Evolutionary conservation across 2,888 invertebrate species (phyloP), one percentile per base, ranked within the genome.

Genomic region (Dione vanillae): DNA sequence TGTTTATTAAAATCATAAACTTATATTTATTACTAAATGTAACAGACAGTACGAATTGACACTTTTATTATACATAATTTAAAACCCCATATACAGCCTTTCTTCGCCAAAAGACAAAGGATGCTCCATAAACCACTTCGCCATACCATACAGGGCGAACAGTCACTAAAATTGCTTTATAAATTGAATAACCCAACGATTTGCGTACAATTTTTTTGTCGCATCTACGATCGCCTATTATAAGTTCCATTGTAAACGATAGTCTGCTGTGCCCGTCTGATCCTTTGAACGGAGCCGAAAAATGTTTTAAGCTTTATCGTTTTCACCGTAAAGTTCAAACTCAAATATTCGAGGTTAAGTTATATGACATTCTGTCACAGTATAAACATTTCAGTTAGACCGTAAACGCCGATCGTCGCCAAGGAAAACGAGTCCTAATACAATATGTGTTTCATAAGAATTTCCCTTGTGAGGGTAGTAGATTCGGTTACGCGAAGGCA

Each of bases 311-410:
- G 85, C 91, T 83, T 81, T 89, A 81, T 77, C 78, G 52, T 76
- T 75, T 77, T 19, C 78, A 75, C 37, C 8, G 51, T 67, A 69
- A 78, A 79, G 81, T 80, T 82, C 66, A 77, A 56, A 74, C 69
- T 75, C 59, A 69, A 69, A 66, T 73, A 65, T 58, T 70, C 79
- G 75, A 77, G 81, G 79, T 78, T 78, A 82, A 84, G 85, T 85
- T 87, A 88, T 92, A 92, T 90, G 92, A 91, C 92, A 85, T 92
- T 92, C 84, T 86, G 86, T 90, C 90, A 88, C 82, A 82, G 80
- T 75, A 72, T 66, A 70, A 62, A 71, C 69, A 74, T 75, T 75
- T 73, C 67, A 75, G 77, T 80, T 79, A 78, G 77, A 77, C 78
- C 84, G 81, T 88, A 91, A 88, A 78, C 80, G 85, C 83, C 87